phyloP scores from a whole-genome alignment of 2,888 invertebrate species.

The Mesoligia furuncula region DNA sequence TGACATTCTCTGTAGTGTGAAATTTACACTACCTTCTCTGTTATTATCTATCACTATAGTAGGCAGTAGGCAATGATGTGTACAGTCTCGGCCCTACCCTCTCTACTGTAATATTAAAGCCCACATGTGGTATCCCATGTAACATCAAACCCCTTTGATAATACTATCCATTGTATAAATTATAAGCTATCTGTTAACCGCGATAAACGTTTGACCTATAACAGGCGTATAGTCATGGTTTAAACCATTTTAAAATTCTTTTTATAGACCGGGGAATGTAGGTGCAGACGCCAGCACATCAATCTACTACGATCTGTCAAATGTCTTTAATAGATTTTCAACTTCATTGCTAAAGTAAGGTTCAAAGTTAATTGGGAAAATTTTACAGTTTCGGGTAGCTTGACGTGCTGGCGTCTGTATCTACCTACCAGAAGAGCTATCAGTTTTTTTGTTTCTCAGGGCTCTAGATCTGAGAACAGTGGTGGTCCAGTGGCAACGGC shows the following conservation, averaged over 20 bases:
- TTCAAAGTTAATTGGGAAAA: too few relatives aligned
- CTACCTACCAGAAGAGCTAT: not conserved
- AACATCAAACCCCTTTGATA: slow-evolving; percentile 48
- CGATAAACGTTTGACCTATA: slow-evolving; percentile 45
- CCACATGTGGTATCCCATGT: slow-evolving; percentile 55
- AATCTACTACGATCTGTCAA: too few relatives aligned
- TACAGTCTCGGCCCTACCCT: slow-evolving; percentile 8
- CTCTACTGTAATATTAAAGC: slow-evolving; percentile 52
- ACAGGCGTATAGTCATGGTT: not conserved
- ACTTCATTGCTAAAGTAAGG: too few relatives aligned
- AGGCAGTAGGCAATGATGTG: slow-evolving; percentile 11
- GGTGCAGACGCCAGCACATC: not conserved
- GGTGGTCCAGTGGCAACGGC: not conserved
- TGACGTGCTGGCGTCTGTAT: too few relatives aligned
- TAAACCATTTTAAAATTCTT: slow-evolving; percentile 7
- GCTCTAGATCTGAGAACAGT: not conserved
- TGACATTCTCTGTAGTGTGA: slow-evolving; percentile 2
- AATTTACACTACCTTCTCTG: slow-evolving; percentile 21
- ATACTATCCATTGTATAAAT: slow-evolving; percentile 47
- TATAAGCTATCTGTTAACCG: slow-evolving; percentile 39
- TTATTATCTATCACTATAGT: slow-evolving; percentile 26
- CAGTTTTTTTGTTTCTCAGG: not conserved
- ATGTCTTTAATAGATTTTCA: too few relatives aligned
- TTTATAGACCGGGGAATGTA: slow-evolving; percentile 1
- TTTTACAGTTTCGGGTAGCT: too few relatives aligned